These are phyloP conservation scores for Enteromius argenteus DNA, from an alignment of 2,797 vertebrate genomes.

Conservation along the genomic window DNA sequence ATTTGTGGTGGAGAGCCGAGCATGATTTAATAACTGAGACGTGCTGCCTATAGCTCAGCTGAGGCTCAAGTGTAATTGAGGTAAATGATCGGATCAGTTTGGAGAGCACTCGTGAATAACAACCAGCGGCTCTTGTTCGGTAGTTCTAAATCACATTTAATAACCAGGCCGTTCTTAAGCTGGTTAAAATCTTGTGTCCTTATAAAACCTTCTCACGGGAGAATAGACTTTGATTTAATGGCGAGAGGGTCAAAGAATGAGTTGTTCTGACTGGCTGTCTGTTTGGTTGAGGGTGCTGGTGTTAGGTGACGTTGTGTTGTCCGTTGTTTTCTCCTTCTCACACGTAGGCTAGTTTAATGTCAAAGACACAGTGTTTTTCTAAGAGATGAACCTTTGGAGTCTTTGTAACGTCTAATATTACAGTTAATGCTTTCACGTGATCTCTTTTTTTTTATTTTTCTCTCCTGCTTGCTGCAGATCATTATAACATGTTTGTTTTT, in stretches of 20 bases:
- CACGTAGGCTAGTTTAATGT: neutral
- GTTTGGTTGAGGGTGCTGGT: constrained; percentile 27
- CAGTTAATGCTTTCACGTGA: neutral
- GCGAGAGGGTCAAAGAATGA: constrained; percentile 20
- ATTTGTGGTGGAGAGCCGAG: constrained; percentile 26
- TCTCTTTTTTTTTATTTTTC: neutral
- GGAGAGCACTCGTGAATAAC: constrained; percentile 39
- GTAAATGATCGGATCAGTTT: constrained; percentile 50
- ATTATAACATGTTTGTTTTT: neutral
- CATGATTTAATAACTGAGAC: constrained; percentile 44
- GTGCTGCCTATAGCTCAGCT: constrained; percentile 31
- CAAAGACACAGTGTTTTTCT: constrained; percentile 8
- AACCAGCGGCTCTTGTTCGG: constrained; percentile 29
- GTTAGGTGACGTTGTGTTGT: constrained; percentile 14
- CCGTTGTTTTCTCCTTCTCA: constrained; percentile 4
- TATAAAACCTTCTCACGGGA: constrained; percentile 21
- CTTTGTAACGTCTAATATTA: neutral
- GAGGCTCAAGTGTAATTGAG: constrained; percentile 40
- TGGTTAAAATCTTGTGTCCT: constrained; percentile 4
- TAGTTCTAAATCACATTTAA: constrained; percentile 34
- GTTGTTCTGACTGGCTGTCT: neutral
- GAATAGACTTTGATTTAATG: constrained; percentile 20
- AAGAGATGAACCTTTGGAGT: neutral
- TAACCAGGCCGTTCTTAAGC: constrained; percentile 4
- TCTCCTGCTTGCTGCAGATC: neutral